Percentiles rank a stretch among this genome's conserved stretches.
Evolutionary conservation across 2,113 vertebrate genomes (phyloP).

Genomic region (Lepidothrix coronata): DNA sequence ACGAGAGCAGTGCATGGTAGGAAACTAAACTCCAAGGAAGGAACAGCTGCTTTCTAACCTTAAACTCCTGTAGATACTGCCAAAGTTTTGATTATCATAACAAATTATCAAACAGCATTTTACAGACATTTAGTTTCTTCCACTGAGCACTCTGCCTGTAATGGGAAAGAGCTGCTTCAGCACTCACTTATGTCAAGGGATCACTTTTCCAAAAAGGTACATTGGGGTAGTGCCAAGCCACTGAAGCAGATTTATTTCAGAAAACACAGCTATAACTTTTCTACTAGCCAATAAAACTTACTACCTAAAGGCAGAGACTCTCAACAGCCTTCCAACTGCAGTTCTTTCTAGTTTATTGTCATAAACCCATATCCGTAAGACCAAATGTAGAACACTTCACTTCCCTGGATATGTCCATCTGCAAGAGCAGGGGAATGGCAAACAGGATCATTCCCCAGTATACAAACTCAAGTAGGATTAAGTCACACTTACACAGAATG

Average conservation of each 20-base stretch:
- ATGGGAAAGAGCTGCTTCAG: neutral
- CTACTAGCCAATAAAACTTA: neutral
- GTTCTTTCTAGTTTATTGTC: neutral
- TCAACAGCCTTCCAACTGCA: neutral
- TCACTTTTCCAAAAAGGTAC: neutral
- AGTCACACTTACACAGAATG: neutral
- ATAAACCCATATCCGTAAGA: neutral
- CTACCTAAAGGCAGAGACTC: neutral
- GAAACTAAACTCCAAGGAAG: neutral
- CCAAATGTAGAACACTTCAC: neutral
- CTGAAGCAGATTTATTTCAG: neutral
- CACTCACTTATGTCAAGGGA: neutral
- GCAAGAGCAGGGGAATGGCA: neutral
- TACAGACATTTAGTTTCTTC: neutral
- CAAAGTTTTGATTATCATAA: neutral
- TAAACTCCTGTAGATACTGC: neutral
- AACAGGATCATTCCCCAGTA: neutral
- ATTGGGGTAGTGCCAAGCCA: neutral
- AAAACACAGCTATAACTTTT: neutral
- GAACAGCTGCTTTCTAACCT: neutral
- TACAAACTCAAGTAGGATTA: neutral
- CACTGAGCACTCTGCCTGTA: neutral
- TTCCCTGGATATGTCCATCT: accelerated
- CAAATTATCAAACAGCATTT: neutral
- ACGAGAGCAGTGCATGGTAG: neutral